A percentile compares a stretch with the other conserved stretches of the same genome.
Conservation (phyloP, 2,113 vertebrate species). For the Pipa parva region DNA sequence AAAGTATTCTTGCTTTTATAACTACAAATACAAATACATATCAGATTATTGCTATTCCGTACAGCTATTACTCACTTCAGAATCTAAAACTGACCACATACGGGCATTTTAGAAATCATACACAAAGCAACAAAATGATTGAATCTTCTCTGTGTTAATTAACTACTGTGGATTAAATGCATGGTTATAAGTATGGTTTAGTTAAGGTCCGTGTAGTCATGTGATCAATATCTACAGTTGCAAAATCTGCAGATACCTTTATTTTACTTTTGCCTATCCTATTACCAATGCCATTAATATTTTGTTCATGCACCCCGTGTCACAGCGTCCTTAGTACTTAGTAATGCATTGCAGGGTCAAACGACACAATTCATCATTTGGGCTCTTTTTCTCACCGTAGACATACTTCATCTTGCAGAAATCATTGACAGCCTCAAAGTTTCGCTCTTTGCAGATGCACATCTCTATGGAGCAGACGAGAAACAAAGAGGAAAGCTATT, state of each 20-base stretch:
- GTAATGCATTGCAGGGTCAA: neutral
- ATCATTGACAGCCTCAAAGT: constrained; percentile 66
- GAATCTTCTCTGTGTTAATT: no score
- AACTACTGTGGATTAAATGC: no score
- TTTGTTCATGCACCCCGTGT: no score
- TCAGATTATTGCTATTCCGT: neutral
- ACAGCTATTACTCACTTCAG: neutral
- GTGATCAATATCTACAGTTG: no score
- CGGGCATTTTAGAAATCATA: no score
- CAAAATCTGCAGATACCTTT: no score
- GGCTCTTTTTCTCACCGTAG: constrained; percentile 68
- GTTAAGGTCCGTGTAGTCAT: no score
- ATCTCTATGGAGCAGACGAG: constrained; percentile 61
- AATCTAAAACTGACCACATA: no score
- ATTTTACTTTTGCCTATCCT: no score
- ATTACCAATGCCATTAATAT: no score
- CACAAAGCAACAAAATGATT: no score
- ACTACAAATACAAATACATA: constrained; percentile 54
- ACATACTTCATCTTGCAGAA: constrained; percentile 80
- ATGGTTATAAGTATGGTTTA: no score
- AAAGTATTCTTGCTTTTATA: constrained; percentile 80
- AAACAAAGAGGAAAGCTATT: neutral
- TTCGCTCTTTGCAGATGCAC: constrained; percentile 81
- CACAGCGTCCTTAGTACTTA: neutral
- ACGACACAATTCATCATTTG: neutral